These are phyloP conservation scores for Sinella curviseta DNA, from an alignment of 1,140 invertebrate species.

Conservation along the genomic window DNA sequence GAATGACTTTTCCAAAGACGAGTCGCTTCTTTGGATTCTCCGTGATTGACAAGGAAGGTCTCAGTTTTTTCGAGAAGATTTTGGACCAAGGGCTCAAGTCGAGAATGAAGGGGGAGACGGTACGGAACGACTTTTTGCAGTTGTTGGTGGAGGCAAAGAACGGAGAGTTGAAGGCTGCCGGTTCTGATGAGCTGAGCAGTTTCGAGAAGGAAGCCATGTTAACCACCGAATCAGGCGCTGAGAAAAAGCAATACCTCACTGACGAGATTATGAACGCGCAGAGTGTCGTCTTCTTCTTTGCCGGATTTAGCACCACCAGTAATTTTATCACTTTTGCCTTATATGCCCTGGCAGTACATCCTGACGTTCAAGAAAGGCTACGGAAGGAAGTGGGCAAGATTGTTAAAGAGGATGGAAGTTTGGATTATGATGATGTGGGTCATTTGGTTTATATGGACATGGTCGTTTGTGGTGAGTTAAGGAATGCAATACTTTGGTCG, in stretches of 20 bases:
- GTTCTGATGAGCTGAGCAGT: background rate
- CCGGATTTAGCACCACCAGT: conserved; percentile 76
- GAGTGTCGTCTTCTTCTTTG: conserved; percentile 62
- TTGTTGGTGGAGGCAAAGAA: conserved; percentile 8
- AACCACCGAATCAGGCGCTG: too few relatives aligned
- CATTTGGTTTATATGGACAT: conserved; percentile 59
- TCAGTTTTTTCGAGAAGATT: conserved; percentile 1
- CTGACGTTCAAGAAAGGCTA: conserved; percentile 52
- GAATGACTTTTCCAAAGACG: background rate
- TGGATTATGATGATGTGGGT: conserved; percentile 43
- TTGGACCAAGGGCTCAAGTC: background rate
- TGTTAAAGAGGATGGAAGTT: background rate
- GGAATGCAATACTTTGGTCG: background rate
- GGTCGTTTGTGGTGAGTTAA: conserved; percentile 52
- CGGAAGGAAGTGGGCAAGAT: background rate
- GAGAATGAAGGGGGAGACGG: background rate
- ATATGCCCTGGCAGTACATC: conserved; percentile 68
- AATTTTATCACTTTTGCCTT: conserved; percentile 66
- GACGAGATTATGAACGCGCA: conserved; percentile 45
- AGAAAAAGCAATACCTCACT: conserved; percentile 12
- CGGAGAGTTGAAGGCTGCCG: background rate
- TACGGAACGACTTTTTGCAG: conserved; percentile 2
- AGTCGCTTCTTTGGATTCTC: background rate
- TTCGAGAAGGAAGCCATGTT: background rate
- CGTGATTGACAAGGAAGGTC: background rate